A percentile compares a stretch with the other conserved stretches of the same genome.
Conservation (phyloP, 1,140 invertebrate genomes). For the Scylla paramamosain region DNA sequence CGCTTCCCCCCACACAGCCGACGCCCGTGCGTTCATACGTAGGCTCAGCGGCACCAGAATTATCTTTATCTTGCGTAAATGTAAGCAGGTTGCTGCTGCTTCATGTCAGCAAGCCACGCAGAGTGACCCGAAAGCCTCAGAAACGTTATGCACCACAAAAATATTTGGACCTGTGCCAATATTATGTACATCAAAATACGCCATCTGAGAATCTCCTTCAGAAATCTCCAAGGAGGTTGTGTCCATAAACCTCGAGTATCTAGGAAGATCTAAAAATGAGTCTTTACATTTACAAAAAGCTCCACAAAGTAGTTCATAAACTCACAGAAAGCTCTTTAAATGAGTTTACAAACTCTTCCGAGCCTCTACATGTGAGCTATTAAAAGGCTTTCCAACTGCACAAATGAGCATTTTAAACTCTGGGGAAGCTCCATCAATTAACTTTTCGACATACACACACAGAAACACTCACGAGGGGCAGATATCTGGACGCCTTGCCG, state of each 20-base stretch:
- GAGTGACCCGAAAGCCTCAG: neutral
- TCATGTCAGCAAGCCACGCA: neutral
- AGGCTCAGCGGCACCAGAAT: neutral
- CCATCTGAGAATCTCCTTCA: neutral
- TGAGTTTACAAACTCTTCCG: constrained; percentile 1
- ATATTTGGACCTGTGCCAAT: neutral
- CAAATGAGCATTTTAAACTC: constrained; percentile 14
- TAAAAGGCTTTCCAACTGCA: constrained; percentile 14
- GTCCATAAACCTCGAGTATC: neutral
- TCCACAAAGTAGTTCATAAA: constrained; percentile 14
- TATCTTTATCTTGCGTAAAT: neutral
- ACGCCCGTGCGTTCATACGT: neutral
- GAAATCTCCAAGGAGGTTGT: neutral
- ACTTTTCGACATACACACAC: neutral
- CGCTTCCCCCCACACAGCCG: neutral
- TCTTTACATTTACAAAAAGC: constrained; percentile 24
- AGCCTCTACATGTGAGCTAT: constrained; percentile 1
- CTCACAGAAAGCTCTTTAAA: neutral
- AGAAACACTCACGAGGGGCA: neutral
- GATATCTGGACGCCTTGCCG: neutral
- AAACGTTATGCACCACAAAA: constrained; percentile 4
- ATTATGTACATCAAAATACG: neutral
- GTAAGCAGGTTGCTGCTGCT: neutral
- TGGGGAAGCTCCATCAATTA: neutral
- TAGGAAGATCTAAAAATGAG: neutral